phyloP scores from a whole-genome alignment of 2,888 invertebrate species.

The Spisula subtruncata region DNA sequence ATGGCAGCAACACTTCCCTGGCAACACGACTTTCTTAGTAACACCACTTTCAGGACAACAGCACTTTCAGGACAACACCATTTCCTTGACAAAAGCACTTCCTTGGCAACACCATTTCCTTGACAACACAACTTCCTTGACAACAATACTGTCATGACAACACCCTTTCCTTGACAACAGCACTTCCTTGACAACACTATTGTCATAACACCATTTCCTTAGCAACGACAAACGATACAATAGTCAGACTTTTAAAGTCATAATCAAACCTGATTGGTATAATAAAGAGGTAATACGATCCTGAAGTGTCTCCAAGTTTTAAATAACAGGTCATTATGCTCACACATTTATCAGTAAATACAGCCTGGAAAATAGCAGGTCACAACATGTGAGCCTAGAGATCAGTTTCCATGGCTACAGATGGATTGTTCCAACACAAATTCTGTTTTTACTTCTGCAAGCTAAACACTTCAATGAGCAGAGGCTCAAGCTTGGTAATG shows the following conservation, averaged over 20 bases:
- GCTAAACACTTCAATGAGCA: constrained; percentile 84
- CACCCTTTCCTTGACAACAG: too few relatives aligned
- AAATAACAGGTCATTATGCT: neutral
- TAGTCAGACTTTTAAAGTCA: neutral
- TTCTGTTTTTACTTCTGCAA: constrained; percentile 71
- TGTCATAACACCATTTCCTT: too few relatives aligned
- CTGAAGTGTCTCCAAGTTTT: neutral
- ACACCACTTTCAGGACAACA: too few relatives aligned
- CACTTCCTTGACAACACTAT: too few relatives aligned
- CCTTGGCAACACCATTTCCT: too few relatives aligned
- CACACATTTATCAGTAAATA: neutral
- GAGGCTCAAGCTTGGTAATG: constrained; percentile 82
- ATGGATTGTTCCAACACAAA: neutral
- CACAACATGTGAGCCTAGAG: neutral
- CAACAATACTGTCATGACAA: too few relatives aligned
- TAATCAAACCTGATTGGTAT: neutral
- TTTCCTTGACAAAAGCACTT: too few relatives aligned
- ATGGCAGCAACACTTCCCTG: too few relatives aligned
- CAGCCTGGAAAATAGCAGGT: neutral
- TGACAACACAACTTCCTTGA: too few relatives aligned
- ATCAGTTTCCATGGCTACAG: neutral
- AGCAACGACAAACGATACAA: neutral
- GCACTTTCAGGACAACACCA: too few relatives aligned
- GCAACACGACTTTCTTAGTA: too few relatives aligned
- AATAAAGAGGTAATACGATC: neutral